Conservation (phyloP, 1,140 invertebrate species). For the Temnothorax longispinosus region DNA sequence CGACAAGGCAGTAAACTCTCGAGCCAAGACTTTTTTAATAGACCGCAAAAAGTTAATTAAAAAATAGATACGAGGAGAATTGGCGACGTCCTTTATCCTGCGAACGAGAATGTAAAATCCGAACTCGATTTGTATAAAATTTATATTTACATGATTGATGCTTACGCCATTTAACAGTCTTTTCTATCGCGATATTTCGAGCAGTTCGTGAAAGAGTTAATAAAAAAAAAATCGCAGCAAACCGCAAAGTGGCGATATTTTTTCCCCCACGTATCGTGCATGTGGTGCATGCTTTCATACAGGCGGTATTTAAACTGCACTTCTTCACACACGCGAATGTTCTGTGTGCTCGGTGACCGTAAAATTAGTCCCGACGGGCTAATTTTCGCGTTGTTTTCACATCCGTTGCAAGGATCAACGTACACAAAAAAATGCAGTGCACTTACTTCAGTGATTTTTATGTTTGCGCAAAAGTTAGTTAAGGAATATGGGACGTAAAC, state of each 20-base stretch:
- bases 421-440: conserved; percentile 13
- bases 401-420: not conserved
- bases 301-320: conserved; percentile 57
- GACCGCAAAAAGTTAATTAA: conserved; percentile 70
- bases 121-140: not conserved
- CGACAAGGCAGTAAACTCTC: conserved; percentile 6
- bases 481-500: not conserved
- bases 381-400: conserved; percentile 66
- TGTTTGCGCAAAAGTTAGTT: not conserved
- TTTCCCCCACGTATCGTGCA: conserved; percentile 44
- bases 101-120: not conserved
- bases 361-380: conserved; percentile 68
- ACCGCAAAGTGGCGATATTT: conserved; percentile 52
- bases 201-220: conserved; percentile 47
- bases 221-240: conserved; percentile 57
- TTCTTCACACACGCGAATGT: conserved; percentile 51
- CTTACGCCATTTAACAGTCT: not conserved
- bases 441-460: not conserved
- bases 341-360: conserved; percentile 29
- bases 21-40: conserved; percentile 55
- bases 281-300: conserved; percentile 30
- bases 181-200: not conserved
- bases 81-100: conserved; percentile 41
- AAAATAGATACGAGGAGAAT: conserved; percentile 51
- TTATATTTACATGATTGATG: not conserved